Base-by-base conservation (phyloP, 2,888 invertebrate species). In the Hydriomena furcata region DNA sequence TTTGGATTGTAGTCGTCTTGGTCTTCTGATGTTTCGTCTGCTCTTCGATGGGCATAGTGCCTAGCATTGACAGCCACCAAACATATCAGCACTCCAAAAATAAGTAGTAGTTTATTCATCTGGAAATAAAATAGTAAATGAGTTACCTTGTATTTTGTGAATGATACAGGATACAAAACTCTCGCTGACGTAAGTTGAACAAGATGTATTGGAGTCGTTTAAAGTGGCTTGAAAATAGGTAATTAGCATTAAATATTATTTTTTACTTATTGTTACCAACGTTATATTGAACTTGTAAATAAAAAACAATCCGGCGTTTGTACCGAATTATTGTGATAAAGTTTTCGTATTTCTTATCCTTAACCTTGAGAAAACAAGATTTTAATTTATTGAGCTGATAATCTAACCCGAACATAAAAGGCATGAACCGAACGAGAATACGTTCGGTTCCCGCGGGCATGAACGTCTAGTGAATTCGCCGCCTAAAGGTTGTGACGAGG, bases 51-150 rank as follows among this genome's bases (percentile, higher is more conserved):
- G 7, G 61, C 63, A 7, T 68, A 68, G 31, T 78, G 73, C 37
- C 81, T 69, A 8, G 73, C 73, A 47, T 69, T 70, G 13, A 75
- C 79, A 3, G 60, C 60, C 20, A 67, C 62, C 12, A 79, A 25
- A 59, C 68, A 79, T 31, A 79, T 51, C 32, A 79, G 49, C 8
- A 76, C 35, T 25, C 70, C 71, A 31, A 81, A 50, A 17, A 81
- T 46, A 41, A 78, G 12, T 37, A 62, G 48, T 8, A 76, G 55
- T 42, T 62, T 68, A 48, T 80, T 76, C 86, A 86, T 87, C 86
- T 86, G 79, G 41, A 78, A 79, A 63, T 66, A 60, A 57, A 45
- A 61, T 47, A 31, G 54, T 31, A 52, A 44, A 63, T 64, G 42
- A 55, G 52, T 28, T 28, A 40, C 54, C 51, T 64, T 55, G 23